These are phyloP conservation scores for Thysanoteuthis rhombus DNA, from an alignment of 2,888 invertebrate species.

Conservation along the genomic window DNA sequence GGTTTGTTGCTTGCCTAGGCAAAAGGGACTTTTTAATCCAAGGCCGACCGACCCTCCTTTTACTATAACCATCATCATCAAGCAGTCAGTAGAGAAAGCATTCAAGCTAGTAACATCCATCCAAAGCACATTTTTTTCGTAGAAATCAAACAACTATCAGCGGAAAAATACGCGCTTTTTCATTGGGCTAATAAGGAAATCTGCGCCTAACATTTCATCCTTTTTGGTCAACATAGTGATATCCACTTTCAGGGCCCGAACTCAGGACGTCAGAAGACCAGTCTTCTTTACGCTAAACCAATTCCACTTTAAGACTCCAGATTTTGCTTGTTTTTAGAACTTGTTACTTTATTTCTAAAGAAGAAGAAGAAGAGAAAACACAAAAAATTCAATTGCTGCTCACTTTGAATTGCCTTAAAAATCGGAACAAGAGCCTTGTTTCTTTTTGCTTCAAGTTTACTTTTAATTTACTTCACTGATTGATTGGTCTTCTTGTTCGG, in stretches of 20 bases:
- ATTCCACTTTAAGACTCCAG: no score
- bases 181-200: not conserved
- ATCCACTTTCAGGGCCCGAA: not conserved
- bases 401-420: no score
- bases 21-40: not conserved
- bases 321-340: no score
- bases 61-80: not conserved
- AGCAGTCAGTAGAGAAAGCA: not conserved
- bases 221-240: not conserved
- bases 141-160: not conserved
- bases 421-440: no score
- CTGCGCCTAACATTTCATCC: not conserved
- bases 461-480: no score
- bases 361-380: no score
- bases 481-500: no score
- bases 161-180: constrained; percentile 12
- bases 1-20: not conserved
- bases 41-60: not conserved
- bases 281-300: no score
- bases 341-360: no score
- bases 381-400: no score
- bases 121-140: not conserved
- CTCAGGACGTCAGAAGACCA: no score
- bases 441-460: no score
- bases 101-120: not conserved